phyloP scores from a whole-genome alignment of 2,113 vertebrate species.

The Psammodynastes pulverulentus region DNA sequence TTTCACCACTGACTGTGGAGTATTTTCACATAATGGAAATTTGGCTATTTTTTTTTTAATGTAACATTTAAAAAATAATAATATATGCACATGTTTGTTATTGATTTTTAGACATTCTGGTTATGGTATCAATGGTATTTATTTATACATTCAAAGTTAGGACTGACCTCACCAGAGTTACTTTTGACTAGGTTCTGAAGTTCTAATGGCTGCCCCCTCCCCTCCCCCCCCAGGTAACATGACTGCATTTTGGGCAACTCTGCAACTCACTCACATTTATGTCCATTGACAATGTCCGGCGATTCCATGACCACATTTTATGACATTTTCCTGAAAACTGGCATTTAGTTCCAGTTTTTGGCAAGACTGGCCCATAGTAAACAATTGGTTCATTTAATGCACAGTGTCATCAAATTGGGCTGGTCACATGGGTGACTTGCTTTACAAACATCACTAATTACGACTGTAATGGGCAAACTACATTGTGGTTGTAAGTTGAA shows the following conservation, averaged over 20 bases:
- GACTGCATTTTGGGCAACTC: background rate
- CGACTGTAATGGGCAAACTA: background rate
- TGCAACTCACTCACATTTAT: background rate
- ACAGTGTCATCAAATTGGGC: background rate
- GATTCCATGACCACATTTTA: background rate
- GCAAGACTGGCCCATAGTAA: background rate
- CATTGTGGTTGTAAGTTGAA: background rate
- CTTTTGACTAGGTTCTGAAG: background rate
- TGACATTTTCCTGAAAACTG: background rate
- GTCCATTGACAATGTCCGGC: background rate
- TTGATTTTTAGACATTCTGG: background rate
- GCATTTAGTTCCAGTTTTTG: background rate
- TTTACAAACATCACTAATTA: background rate
- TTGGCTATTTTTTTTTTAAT: background rate
- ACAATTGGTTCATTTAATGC: background rate
- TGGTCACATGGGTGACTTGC: background rate
- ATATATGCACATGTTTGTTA: background rate
- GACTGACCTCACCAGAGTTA: too few species aligned
- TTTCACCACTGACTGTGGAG: too few species aligned
- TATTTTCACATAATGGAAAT: background rate
- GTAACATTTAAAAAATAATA: background rate
- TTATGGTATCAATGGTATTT: background rate
- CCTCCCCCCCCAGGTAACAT: background rate
- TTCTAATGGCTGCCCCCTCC: background rate
- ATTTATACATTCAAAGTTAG: background rate